Evolutionary conservation across 2,113 vertebrate species (phyloP), one percentile per base, ranked within the genome.

Genomic region (Nannobrachium achirus): DNA sequence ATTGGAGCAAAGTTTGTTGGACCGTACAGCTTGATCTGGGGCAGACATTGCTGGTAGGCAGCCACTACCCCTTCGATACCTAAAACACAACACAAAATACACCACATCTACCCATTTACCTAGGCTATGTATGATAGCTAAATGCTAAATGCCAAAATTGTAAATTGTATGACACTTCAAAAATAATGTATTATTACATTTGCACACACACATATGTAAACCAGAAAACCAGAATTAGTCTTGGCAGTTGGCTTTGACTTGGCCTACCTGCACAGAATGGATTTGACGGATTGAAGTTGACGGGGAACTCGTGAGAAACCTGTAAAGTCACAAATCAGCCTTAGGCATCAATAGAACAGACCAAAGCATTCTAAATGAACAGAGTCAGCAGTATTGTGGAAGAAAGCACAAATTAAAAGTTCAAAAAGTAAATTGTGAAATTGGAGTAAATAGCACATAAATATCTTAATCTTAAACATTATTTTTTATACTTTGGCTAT

Each of bases 1-100:
- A 99, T 95, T 6, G 97, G 97, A 79, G 97, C 93, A 81, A 99
- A 99, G 87, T 98, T 98, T 33, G 97, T 99, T 25, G 97, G 97
- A 3, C 97, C 97, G 9, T 97, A 98, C 44, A 99, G 93, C 79
- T 75, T 96, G 71, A 99, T 89, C 89, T 96, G 96, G 50, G 96
- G 96, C 73, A 99, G 93, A 67, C 97, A 99, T 33, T 82, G 71
- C 60, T 95, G 92, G 80, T 99, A 99, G 0, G 95, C 95, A 7
- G 93, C 85, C 74, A 97, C 82, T 68, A 99, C 92, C 40, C 96
- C 97, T 66, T 98, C 94, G 49, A 98, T 91, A 66, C 97, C 97
- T 99, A 72, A 1, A 58, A 14, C 13, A 33, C 15, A 55, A 18
- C 16, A 41, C 33, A 18, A 33, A 41, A 19, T 33, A 25, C 10